Conservation (phyloP, 2,888 invertebrate genomes). For the Ypsolopha sequella region DNA sequence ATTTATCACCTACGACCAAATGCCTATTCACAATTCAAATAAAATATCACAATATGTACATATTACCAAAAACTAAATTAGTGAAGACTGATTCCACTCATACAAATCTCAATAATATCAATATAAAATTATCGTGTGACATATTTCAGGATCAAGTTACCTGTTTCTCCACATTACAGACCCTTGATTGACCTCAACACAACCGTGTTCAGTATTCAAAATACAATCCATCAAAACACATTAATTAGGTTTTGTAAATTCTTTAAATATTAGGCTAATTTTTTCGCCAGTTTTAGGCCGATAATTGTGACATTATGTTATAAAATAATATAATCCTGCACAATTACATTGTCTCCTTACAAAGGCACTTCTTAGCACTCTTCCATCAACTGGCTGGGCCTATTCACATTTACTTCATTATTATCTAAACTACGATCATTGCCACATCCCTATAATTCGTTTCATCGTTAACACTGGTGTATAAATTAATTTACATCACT, state of each 20-base stretch:
- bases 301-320: slow-evolving; percentile 20
- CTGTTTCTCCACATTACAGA: too few species aligned
- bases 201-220: too few species aligned
- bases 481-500: slow-evolving; percentile 4
- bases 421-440: slow-evolving; percentile 20
- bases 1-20: slow-evolving; percentile 12
- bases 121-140: slow-evolving; percentile 6
- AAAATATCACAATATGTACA: slow-evolving; percentile 71
- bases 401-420: neutral
- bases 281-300: slow-evolving; percentile 22
- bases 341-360: slow-evolving; percentile 26
- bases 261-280: too few species aligned
- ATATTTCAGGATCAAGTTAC: neutral
- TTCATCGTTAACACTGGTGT: slow-evolving; percentile 17
- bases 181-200: too few species aligned
- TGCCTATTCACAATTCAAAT: slow-evolving; percentile 61
- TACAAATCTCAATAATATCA: slow-evolving; percentile 43
- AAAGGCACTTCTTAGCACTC: slow-evolving; percentile 45
- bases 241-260: too few species aligned
- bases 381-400: slow-evolving; percentile 2
- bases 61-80: slow-evolving; percentile 39
- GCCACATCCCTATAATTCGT: slow-evolving; percentile 23
- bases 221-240: too few species aligned
- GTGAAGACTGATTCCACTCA: slow-evolving; percentile 2
- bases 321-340: slow-evolving; percentile 9